Evolutionary conservation across 1,140 invertebrate genomes (phyloP).

Genomic region (Diabrotica virgifera): DNA sequence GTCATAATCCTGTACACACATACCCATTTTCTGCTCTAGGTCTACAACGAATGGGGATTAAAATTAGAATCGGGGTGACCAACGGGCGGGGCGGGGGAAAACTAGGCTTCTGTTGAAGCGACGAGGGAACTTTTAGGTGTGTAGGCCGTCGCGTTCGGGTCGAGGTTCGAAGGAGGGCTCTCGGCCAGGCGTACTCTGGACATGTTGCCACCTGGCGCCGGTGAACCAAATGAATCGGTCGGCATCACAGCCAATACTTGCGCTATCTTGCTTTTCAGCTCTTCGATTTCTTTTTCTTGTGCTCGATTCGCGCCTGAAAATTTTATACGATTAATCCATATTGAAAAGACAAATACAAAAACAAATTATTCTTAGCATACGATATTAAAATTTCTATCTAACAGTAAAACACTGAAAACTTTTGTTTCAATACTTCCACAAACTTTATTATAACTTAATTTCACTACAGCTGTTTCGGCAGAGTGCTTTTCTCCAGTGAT

Average conservation of each 20-base stretch:
- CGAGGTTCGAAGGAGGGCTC: constrained; percentile 64
- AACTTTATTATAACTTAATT: no score
- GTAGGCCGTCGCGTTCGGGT: constrained; percentile 90
- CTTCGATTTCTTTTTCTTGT: constrained; percentile 87
- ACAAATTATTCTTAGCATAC: no score
- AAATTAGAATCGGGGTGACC: neutral
- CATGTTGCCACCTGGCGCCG: constrained; percentile 48
- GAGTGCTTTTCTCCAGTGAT: no score
- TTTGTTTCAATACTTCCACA: no score
- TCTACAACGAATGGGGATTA: neutral
- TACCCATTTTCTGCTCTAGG: neutral
- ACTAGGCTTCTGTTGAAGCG: constrained; percentile 56
- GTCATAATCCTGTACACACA: neutral
- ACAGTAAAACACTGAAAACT: no score
- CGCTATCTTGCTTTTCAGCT: constrained; percentile 85
- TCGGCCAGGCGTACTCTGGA: constrained; percentile 58
- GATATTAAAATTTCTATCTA: no score
- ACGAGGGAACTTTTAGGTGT: constrained; percentile 70
- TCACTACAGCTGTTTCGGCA: no score
- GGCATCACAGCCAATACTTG: constrained; percentile 92
- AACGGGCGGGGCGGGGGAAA: neutral
- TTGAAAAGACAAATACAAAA: no score
- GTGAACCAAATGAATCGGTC: constrained; percentile 59
- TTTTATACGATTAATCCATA: no score
- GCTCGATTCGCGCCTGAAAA: constrained; percentile 68